phyloP scores from a whole-genome alignment of 2,888 invertebrate genomes.

The Nysson spinosus region DNA sequence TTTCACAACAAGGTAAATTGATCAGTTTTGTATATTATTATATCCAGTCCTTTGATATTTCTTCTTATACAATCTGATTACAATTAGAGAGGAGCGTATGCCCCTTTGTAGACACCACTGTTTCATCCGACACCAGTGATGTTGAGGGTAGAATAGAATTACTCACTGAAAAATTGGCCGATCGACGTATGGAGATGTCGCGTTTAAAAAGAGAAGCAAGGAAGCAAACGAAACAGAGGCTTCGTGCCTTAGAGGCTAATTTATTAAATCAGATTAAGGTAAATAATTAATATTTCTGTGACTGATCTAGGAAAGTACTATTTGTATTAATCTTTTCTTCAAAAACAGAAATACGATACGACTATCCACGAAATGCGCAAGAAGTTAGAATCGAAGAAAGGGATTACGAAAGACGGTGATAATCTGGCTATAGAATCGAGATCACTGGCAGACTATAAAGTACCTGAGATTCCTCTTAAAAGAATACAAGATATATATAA shows the following conservation, averaged over 20 bases:
- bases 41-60: too few species aligned
- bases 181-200: conserved; percentile 73
- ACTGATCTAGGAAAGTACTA: background rate
- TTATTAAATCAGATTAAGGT: conserved; percentile 75
- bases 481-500: conserved; percentile 73
- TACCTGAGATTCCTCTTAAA: conserved; percentile 75
- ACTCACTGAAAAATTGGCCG: conserved; percentile 73
- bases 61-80: conserved; percentile 19
- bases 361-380: conserved; percentile 75
- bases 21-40: too few species aligned
- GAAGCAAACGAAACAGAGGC: conserved; percentile 72
- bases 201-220: conserved; percentile 72
- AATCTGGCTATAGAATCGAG: conserved; percentile 73
- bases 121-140: conserved; percentile 75
- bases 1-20: conserved; percentile 70
- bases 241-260: conserved; percentile 73
- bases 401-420: conserved; percentile 64
- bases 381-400: conserved; percentile 70
- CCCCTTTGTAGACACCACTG: conserved; percentile 67
- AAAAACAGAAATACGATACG: conserved; percentile 71
- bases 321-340: background rate
- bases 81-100: conserved; percentile 31
- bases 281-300: conserved; percentile 12
- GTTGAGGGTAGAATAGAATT: conserved; percentile 74
- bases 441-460: conserved; percentile 72